Evolutionary conservation across 2,888 invertebrate genomes (phyloP).

Genomic region (Agrotis exclamationis): DNA sequence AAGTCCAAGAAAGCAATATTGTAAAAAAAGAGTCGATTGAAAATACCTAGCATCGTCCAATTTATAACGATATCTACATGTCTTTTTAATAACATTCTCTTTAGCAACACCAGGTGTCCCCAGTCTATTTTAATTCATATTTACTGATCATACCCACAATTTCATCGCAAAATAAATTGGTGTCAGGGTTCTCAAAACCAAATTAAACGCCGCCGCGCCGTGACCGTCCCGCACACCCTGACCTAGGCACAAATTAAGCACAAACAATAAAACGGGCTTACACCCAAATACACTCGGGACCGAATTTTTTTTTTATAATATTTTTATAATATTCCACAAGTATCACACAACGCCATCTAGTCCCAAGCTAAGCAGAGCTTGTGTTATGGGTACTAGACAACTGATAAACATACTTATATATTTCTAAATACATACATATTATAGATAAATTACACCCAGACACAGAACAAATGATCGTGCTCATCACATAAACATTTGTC

Average conservation of each 20-base stretch:
- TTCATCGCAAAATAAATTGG: slow-evolving; percentile 68
- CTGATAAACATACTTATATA: too few relatives aligned
- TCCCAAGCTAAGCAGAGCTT: too few relatives aligned
- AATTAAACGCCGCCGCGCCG: slow-evolving; percentile 73
- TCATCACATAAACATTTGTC: too few relatives aligned
- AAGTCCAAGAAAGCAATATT: background rate
- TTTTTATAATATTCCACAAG: too few relatives aligned
- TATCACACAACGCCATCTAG: too few relatives aligned
- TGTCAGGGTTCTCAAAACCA: slow-evolving; percentile 66
- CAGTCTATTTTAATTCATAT: slow-evolving; percentile 42
- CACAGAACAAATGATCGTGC: too few relatives aligned
- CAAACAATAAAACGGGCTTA: slow-evolving; percentile 76
- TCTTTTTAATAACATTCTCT: slow-evolving; percentile 19
- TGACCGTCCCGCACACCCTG: slow-evolving; percentile 66
- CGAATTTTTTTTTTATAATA: too few relatives aligned
- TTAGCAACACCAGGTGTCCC: slow-evolving; percentile 6
- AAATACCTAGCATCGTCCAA: background rate
- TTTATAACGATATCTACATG: slow-evolving; percentile 41
- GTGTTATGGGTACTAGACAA: too few relatives aligned
- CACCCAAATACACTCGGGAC: slow-evolving; percentile 58
- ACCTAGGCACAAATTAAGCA: slow-evolving; percentile 74
- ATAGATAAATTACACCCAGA: too few relatives aligned
- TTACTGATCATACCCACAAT: slow-evolving; percentile 60
- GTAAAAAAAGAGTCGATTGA: too few relatives aligned
- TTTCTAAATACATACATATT: too few relatives aligned